phyloP scores from a whole-genome alignment of 2,888 invertebrate genomes.

The Drosophila macrospina region DNA sequence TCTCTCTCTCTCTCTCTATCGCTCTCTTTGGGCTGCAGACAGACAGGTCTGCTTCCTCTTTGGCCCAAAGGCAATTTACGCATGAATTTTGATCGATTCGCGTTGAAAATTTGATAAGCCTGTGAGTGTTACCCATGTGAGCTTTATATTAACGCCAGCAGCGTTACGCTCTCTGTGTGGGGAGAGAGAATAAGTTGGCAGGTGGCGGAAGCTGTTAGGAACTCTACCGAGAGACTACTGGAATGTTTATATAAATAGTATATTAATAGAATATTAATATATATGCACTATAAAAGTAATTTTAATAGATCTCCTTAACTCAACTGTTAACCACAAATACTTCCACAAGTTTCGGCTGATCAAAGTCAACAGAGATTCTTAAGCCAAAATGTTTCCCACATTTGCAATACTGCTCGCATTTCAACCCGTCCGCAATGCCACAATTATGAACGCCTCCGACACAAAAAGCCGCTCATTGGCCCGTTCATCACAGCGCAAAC shows the following conservation, averaged over 20 bases:
- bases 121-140: slow-evolving; percentile 43
- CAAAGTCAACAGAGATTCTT: slow-evolving; percentile 3
- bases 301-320: not conserved
- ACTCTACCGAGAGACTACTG: not conserved
- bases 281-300: not conserved
- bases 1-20: slow-evolving; percentile 30
- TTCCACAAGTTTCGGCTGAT: not conserved
- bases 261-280: too few relatives aligned
- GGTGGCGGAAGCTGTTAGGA: slow-evolving; percentile 21
- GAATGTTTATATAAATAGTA: too few relatives aligned
- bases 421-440: slow-evolving; percentile 54
- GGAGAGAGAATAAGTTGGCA: slow-evolving; percentile 14
- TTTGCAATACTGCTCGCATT: slow-evolving; percentile 31
- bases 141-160: slow-evolving; percentile 24
- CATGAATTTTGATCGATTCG: slow-evolving; percentile 70
- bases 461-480: slow-evolving; percentile 27
- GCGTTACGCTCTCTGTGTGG: slow-evolving; percentile 2
- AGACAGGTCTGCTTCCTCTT: slow-evolving; percentile 36
- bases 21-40: too few relatives aligned
- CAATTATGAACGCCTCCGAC: slow-evolving; percentile 51
- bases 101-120: slow-evolving; percentile 67
- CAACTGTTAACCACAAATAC: not conserved
- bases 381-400: slow-evolving; percentile 48
- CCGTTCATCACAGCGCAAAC: slow-evolving; percentile 47
- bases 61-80: slow-evolving; percentile 47